Conservation (phyloP, 1,140 invertebrate species). For the Microplitis demolitor region DNA sequence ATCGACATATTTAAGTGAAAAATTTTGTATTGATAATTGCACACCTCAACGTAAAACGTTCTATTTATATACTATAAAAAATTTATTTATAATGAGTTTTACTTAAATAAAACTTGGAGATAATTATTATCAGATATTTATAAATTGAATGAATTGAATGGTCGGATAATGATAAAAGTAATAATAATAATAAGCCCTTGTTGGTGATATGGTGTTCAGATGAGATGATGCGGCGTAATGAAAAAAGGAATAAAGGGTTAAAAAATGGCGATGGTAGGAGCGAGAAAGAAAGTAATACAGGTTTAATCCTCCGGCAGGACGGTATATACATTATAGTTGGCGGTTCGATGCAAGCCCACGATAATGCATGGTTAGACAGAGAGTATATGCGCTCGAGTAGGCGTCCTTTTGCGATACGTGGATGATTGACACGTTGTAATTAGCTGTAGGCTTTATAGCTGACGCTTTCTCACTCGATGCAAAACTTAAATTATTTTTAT, state of each 20-base stretch:
- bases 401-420: slow-evolving; percentile 31
- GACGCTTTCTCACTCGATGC: slow-evolving; percentile 9
- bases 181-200: too few species aligned
- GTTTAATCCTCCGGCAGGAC: slow-evolving; percentile 14
- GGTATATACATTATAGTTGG: background rate
- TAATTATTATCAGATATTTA: too few species aligned
- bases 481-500: too few species aligned
- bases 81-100: too few species aligned
- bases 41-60: too few species aligned
- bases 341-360: slow-evolving; percentile 11
- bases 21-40: too few species aligned
- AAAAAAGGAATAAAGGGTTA: too few species aligned
- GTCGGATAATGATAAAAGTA: background rate
- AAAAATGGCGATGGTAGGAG: slow-evolving; percentile 17
- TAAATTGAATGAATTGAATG: too few species aligned
- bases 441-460: slow-evolving; percentile 31
- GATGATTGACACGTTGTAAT: slow-evolving; percentile 38
- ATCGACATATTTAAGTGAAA: too few species aligned
- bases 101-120: too few species aligned
- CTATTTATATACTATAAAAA: background rate
- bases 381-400: slow-evolving; percentile 21
- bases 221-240: too few species aligned
- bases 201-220: too few species aligned
- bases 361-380: slow-evolving; percentile 31
- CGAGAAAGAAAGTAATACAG: slow-evolving; percentile 17